Evolutionary conservation across 2,797 vertebrate genomes (phyloP).

Genomic region (Aotus griseimembra): DNA sequence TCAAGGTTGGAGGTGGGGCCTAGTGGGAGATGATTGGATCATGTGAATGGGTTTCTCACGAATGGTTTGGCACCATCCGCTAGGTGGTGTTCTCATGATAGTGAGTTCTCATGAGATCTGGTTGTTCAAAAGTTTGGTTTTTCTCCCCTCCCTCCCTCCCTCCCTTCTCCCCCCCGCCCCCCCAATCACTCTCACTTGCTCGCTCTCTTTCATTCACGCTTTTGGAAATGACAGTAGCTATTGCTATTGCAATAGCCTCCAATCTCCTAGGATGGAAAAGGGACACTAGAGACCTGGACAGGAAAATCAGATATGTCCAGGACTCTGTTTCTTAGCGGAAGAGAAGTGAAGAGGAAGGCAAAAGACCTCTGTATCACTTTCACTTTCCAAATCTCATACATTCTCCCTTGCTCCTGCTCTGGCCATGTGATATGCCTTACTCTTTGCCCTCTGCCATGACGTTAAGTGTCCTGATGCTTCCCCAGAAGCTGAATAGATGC

Average conservation of each 20-base stretch:
- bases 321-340: background rate
- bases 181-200: too few species aligned
- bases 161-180: too few species aligned
- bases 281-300: background rate
- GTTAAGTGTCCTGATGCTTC: too few species aligned
- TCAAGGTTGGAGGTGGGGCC: background rate
- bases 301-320: background rate
- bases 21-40: background rate
- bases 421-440: too few species aligned
- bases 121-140: background rate
- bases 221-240: background rate
- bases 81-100: background rate
- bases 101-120: background rate
- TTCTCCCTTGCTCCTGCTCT: too few species aligned
- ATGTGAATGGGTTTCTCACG: background rate
- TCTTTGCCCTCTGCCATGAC: too few species aligned
- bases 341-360: background rate
- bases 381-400: background rate
- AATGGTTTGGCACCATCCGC: background rate
- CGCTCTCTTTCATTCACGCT: too few species aligned
- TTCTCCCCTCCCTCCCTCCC: too few species aligned
- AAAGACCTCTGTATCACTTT: background rate
- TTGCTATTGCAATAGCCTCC: background rate
- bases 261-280: background rate
- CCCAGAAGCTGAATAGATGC: too few species aligned